Conservation (phyloP, 2,797 vertebrate species). For the Spinus olivaceus region DNA sequence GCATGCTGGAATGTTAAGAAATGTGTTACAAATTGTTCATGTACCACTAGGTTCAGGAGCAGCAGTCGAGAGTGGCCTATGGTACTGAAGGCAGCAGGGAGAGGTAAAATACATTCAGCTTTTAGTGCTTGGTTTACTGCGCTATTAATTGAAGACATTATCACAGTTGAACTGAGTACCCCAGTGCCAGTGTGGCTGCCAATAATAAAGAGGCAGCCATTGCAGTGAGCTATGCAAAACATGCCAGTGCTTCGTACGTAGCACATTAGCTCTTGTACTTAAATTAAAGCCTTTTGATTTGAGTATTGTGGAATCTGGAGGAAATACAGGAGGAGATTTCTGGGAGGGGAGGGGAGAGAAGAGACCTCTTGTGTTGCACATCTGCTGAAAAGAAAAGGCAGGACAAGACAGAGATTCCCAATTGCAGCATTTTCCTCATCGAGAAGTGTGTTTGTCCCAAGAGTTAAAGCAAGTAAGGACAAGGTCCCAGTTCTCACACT, state of each 20-base stretch:
- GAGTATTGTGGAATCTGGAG: not conserved
- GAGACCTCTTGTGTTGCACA: accelerated
- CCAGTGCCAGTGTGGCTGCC: not conserved
- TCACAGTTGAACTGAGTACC: not conserved
- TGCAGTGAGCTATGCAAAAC: not conserved
- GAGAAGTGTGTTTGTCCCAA: not conserved
- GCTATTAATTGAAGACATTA: not conserved
- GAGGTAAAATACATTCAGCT: not conserved
- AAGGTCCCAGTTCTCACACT: not conserved
- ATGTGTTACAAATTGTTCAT: not conserved
- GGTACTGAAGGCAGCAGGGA: not conserved
- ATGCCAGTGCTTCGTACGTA: not conserved
- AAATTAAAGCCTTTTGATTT: conserved; percentile 22
- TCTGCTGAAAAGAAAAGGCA: not conserved
- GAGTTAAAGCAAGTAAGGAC: not conserved
- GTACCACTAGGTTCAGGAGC: not conserved
- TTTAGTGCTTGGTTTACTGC: conserved; percentile 2
- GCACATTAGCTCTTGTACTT: conserved; percentile 1
- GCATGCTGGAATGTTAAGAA: conserved; percentile 1
- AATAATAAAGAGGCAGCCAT: not conserved
- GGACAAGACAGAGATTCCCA: not conserved
- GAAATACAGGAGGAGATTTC: not conserved
- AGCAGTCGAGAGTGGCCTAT: not conserved
- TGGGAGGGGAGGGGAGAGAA: not conserved
- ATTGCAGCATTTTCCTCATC: not conserved